phyloP scores from a whole-genome alignment of 1,140 invertebrate species.

The Ganaspis sp. region DNA sequence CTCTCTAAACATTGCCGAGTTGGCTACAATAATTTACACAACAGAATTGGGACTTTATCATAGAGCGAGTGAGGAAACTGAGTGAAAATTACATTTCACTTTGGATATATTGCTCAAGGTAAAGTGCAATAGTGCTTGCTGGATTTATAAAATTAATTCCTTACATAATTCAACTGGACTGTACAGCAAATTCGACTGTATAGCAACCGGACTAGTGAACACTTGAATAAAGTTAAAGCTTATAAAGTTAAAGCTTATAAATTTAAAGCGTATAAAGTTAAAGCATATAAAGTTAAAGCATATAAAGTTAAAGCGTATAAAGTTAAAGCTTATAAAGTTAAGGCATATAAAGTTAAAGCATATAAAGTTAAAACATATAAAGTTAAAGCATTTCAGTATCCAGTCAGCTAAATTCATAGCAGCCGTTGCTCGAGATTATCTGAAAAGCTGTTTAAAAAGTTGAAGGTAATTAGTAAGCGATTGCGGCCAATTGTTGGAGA shows the following conservation, averaged over 20 bases:
- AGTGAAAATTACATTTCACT: neutral
- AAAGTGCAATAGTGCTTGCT: neutral
- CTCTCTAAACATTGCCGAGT: neutral
- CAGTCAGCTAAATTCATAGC: constrained; percentile 4
- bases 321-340: too few species aligned
- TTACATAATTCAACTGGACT: neutral
- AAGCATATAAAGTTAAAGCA: too few species aligned
- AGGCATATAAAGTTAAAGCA: too few species aligned
- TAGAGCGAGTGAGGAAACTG: neutral
- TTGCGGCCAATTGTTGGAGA: constrained; percentile 22
- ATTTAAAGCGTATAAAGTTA: too few species aligned
- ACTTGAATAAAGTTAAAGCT: too few species aligned
- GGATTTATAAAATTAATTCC: constrained; percentile 7
- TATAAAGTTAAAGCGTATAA: too few species aligned
- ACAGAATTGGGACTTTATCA: neutral
- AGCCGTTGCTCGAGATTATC: constrained; percentile 35
- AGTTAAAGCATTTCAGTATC: constrained; percentile 4
- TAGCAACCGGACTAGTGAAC: too few species aligned
- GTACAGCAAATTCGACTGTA: too few species aligned
- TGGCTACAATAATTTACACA: neutral
- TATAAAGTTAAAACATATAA: too few species aligned
- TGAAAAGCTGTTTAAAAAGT: constrained; percentile 43
- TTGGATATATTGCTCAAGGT: neutral
- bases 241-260: too few species aligned
- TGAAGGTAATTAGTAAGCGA: constrained; percentile 38